Conservation (phyloP, 2,888 invertebrate species). For the Rhingia rostrata region DNA sequence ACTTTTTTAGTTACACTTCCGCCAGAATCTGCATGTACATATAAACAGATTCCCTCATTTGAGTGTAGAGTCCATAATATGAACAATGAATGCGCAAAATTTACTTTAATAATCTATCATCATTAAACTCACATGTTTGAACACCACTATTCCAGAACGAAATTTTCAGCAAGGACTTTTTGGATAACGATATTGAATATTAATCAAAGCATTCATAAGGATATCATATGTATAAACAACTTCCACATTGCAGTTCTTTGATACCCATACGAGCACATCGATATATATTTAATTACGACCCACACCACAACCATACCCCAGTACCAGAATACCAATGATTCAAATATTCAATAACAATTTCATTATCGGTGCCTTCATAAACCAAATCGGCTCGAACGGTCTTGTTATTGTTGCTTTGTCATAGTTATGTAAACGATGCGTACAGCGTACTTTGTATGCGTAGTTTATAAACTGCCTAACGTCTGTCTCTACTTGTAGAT, state of each 20-base stretch:
- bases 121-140: neutral
- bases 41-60: too few relatives aligned
- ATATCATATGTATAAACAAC: neutral
- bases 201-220: neutral
- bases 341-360: conserved; percentile 58
- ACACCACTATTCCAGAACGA: neutral
- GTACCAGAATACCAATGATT: conserved; percentile 19
- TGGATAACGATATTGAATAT: too few relatives aligned
- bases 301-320: neutral
- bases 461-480: neutral
- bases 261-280: neutral
- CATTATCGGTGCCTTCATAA: conserved; percentile 36
- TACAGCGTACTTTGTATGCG: neutral
- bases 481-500: neutral
- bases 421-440: neutral
- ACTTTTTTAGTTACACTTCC: too few relatives aligned
- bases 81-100: too few relatives aligned
- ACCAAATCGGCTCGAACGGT: conserved; percentile 10
- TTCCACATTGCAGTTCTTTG: neutral
- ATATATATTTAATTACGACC: conserved; percentile 33
- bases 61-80: too few relatives aligned
- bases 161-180: neutral
- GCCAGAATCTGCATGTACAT: too few relatives aligned
- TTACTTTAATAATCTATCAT: neutral
- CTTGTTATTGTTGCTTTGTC: conserved; percentile 1